phyloP scores from a whole-genome alignment of 1,140 invertebrate species.

The Portunus trituberculatus region DNA sequence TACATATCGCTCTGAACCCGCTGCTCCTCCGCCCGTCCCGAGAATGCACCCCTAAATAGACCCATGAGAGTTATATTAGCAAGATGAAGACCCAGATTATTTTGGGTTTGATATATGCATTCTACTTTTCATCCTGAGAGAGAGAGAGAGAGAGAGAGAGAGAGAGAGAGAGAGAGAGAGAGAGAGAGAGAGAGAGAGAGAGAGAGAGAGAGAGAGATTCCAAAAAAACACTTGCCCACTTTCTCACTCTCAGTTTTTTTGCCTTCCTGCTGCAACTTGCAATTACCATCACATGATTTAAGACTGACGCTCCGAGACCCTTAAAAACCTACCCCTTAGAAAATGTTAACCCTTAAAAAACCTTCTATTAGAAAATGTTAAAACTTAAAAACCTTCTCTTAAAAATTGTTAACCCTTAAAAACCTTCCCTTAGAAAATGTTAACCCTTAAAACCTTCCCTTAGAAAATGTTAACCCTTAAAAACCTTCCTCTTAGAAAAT shows the following conservation, averaged over 20 bases:
- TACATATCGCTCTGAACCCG: too few species aligned
- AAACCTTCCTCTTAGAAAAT: too few species aligned
- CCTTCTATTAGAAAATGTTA: too few species aligned
- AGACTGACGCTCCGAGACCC: not conserved
- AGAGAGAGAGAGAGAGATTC: not conserved
- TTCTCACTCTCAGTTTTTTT: not conserved
- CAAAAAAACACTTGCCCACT: not conserved
- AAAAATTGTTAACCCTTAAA: too few species aligned
- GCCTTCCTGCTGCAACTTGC: not conserved
- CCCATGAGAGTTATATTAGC: too few species aligned
- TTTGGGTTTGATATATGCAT: too few species aligned
- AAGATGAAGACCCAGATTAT: too few species aligned
- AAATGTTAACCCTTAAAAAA: too few species aligned
- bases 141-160: constrained; percentile 36
- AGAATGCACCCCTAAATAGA: too few species aligned
- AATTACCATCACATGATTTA: not conserved
- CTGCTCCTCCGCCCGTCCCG: too few species aligned
- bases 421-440: too few species aligned
- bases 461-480: too few species aligned
- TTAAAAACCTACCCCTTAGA: not conserved
- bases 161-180: not conserved
- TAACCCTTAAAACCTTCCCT: not conserved
- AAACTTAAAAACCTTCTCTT: not conserved
- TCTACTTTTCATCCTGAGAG: not conserved
- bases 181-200: not conserved